A percentile compares a stretch with the other conserved stretches of the same genome.
Conservation (phyloP, 2,113 vertebrate species). For the Hystrix brachyura region DNA sequence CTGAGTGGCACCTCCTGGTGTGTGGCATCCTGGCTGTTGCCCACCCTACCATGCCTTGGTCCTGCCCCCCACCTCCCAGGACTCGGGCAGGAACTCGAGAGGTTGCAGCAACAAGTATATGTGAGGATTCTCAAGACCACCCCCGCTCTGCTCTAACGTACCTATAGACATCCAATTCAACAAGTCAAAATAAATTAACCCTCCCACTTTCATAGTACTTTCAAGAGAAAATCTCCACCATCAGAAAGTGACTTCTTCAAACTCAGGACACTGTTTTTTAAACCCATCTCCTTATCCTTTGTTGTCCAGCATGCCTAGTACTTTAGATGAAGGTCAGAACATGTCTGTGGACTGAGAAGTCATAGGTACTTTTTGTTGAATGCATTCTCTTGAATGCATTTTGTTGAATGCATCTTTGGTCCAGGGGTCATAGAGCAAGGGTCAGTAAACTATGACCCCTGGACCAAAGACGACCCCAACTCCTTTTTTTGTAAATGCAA, state of each 20-base stretch:
- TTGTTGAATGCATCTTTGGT: not conserved
- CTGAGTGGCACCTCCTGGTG: not conserved
- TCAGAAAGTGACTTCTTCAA: not conserved
- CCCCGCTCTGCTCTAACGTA: not conserved
- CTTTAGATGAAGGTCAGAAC: not conserved
- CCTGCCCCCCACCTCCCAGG: not conserved
- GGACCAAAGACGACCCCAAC: not conserved
- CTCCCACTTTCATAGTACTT: not conserved
- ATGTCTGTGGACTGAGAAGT: not conserved
- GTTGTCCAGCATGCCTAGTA: not conserved
- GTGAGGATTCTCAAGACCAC: not conserved
- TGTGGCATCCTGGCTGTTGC: not conserved
- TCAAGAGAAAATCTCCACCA: not conserved
- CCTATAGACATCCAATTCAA: constrained; percentile 16
- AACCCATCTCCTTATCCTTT: not conserved
- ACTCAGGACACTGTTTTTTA: not conserved
- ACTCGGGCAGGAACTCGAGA: not conserved
- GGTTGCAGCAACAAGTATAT: not conserved
- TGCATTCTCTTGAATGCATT: not conserved
- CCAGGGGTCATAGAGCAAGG: not conserved
- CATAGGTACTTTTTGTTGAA: not conserved
- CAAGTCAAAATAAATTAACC: constrained; percentile 37
- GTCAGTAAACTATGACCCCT: not conserved
- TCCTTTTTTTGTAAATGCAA: not conserved
- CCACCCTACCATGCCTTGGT: not conserved